phyloP scores from a whole-genome alignment of 2,797 vertebrate species.

The Crenuchus spilurus region DNA sequence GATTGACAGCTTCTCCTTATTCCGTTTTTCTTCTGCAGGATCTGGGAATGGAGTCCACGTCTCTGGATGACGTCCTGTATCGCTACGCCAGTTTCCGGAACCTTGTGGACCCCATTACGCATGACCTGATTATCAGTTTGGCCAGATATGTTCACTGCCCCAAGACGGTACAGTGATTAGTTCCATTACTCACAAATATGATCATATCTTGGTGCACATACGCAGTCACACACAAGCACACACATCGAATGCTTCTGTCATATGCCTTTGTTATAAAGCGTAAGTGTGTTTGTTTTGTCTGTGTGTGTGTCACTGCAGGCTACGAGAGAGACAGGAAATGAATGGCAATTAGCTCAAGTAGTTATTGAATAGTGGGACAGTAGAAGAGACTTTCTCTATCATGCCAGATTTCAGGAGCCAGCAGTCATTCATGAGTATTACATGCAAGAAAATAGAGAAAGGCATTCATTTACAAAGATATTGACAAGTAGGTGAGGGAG shows the following conservation, averaged over 20 bases:
- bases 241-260: slow-evolving; percentile 19
- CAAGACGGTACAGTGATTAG: slow-evolving; percentile 84
- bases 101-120: slow-evolving; percentile 97
- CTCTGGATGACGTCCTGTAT: slow-evolving; percentile 94
- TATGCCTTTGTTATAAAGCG: neutral
- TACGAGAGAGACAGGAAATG: slow-evolving; percentile 5
- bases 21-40: slow-evolving; percentile 78
- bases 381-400: slow-evolving; percentile 8
- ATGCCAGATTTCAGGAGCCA: neutral
- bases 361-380: slow-evolving; percentile 14
- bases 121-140: slow-evolving; percentile 96
- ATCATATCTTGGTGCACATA: slow-evolving; percentile 32
- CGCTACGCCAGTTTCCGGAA: slow-evolving; percentile 98
- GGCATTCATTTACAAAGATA: slow-evolving; percentile 16
- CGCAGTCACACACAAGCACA: slow-evolving; percentile 18
- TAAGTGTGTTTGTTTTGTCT: slow-evolving; percentile 42
- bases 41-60: slow-evolving; percentile 97
- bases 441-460: slow-evolving; percentile 23
- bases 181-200: slow-evolving; percentile 30
- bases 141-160: slow-evolving; percentile 96
- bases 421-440: slow-evolving; percentile 6
- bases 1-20: slow-evolving; percentile 22
- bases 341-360: slow-evolving; percentile 19
- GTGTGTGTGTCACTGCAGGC: slow-evolving; percentile 7
- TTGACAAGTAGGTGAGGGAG: slow-evolving; percentile 33